phyloP scores from a whole-genome alignment of 2,113 vertebrate genomes.

The Cyprinodon brontotheroides region DNA sequence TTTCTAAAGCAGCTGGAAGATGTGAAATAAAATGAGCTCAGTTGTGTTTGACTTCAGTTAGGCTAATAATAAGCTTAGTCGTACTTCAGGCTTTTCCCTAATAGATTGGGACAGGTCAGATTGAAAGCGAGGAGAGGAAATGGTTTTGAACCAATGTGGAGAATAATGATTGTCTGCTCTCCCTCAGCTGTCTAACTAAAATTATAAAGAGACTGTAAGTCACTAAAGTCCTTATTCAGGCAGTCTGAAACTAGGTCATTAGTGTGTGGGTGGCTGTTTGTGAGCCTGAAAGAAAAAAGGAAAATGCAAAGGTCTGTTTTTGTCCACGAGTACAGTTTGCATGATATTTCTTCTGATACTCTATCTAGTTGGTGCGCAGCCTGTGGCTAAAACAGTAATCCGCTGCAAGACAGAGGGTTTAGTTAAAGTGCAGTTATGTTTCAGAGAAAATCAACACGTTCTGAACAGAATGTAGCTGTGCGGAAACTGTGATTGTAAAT shows the following conservation, averaged over 20 bases:
- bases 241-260: constrained; percentile 61
- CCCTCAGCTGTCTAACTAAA: constrained; percentile 43
- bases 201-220: constrained; percentile 54
- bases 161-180: constrained; percentile 39
- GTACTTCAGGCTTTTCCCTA: constrained; percentile 19
- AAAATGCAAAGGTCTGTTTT: background rate
- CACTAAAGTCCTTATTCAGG: constrained; percentile 61
- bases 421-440: background rate
- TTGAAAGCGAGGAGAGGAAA: constrained; percentile 15
- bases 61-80: constrained; percentile 40
- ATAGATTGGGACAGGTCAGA: constrained; percentile 10
- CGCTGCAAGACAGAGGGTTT: background rate
- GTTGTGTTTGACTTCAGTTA: constrained; percentile 27
- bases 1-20: constrained; percentile 26
- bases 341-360: background rate
- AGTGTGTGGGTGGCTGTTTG: constrained; percentile 3
- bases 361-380: constrained; percentile 4
- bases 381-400: constrained; percentile 7
- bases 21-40: constrained; percentile 33
- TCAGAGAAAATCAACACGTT: constrained; percentile 2
- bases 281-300: constrained; percentile 3
- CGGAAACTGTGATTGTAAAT: constrained; percentile 7
- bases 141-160: constrained; percentile 20
- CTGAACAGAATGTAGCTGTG: background rate
- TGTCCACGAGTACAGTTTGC: background rate